Conservation (phyloP, 2,113 vertebrate genomes). For the Serinus canaria region DNA sequence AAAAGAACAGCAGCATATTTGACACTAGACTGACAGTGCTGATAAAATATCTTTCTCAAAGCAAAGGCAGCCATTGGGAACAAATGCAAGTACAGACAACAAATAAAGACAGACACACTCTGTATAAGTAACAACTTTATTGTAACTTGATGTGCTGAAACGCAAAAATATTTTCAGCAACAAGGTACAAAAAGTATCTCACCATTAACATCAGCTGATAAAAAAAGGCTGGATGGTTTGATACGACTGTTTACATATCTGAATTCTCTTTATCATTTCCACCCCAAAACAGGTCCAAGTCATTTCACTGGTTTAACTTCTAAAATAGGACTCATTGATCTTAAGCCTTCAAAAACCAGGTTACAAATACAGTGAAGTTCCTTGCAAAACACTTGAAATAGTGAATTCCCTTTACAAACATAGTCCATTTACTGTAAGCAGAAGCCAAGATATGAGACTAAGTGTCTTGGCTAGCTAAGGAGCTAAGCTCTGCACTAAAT, state of each 20-base stretch:
- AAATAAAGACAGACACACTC: constrained; percentile 24
- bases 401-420: constrained; percentile 70
- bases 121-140: constrained; percentile 83
- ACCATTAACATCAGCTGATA: constrained; percentile 79
- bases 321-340: constrained; percentile 69
- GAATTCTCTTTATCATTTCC: constrained; percentile 63
- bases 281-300: constrained; percentile 66
- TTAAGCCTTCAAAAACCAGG: constrained; percentile 68
- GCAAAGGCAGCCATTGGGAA: neutral
- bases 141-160: constrained; percentile 81
- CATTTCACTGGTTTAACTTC: constrained; percentile 70
- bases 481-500: constrained; percentile 55
- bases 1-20: neutral
- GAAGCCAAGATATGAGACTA: constrained; percentile 67
- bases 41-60: neutral
- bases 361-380: constrained; percentile 69
- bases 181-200: constrained; percentile 81
- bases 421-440: constrained; percentile 76
- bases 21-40: neutral
- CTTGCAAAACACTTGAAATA: constrained; percentile 72
- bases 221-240: constrained; percentile 75
- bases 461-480: neutral
- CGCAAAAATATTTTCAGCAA: constrained; percentile 83
- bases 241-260: constrained; percentile 70
- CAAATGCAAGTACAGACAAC: neutral